Conservation (phyloP, 1,140 invertebrate genomes). For the Aphaenogaster rudis region DNA sequence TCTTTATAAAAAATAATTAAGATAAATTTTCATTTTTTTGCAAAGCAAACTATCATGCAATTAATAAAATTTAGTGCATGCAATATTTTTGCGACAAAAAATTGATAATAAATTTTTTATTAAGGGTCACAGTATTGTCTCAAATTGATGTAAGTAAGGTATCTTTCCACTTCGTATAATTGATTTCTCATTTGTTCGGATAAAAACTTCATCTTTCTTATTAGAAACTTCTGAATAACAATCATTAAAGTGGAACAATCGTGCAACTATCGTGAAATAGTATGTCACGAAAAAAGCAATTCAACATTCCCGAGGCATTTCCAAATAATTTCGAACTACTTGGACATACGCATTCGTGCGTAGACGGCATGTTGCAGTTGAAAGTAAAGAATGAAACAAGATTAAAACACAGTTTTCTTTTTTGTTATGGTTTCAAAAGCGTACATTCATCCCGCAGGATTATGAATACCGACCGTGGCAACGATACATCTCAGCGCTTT, state of each 20-base stretch:
- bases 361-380: background rate
- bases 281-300: constrained; percentile 17
- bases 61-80: background rate
- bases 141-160: constrained; percentile 10
- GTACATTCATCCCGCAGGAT: background rate
- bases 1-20: background rate
- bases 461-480: background rate
- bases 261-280: constrained; percentile 65
- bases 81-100: background rate
- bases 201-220: constrained; percentile 31
- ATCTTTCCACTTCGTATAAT: background rate
- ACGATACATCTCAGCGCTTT: constrained; percentile 4
- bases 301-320: background rate
- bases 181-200: background rate
- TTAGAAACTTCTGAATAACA: constrained; percentile 29
- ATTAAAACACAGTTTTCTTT: background rate
- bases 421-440: constrained; percentile 20
- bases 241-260: constrained; percentile 58
- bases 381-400: background rate
- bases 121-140: background rate
- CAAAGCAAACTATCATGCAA: background rate
- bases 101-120: background rate
- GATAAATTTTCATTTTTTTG: background rate
- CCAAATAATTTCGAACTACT: background rate
- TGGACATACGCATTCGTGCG: background rate